Percentiles rank a stretch among this genome's conserved stretches.
These are phyloP conservation scores for Mellilla xanthometata DNA, from an alignment of 2,888 invertebrate species.

Conservation along the genomic window DNA sequence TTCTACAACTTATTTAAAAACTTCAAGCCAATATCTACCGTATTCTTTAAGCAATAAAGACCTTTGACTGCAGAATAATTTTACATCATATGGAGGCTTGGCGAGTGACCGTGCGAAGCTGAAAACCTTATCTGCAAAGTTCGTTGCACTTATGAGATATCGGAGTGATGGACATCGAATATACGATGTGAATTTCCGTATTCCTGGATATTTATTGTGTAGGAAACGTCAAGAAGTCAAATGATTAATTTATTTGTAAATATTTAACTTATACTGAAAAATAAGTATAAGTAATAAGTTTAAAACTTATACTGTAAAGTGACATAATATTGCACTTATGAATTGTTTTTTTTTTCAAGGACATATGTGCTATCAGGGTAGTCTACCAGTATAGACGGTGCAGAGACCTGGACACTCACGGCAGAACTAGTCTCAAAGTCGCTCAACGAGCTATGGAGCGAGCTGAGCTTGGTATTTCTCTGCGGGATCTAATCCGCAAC, in stretches of 20 bases:
- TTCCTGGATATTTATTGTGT: neutral
- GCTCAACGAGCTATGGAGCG: too few relatives aligned
- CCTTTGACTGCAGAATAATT: too few relatives aligned
- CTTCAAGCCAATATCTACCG: neutral
- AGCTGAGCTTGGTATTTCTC: too few relatives aligned
- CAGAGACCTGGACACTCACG: too few relatives aligned
- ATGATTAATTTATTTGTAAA: neutral
- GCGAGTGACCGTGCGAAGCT: neutral
- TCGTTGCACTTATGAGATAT: conserved; percentile 17
- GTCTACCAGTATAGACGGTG: too few relatives aligned
- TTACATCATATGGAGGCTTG: neutral
- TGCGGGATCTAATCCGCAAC: too few relatives aligned
- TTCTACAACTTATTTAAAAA: neutral
- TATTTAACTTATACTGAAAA: neutral
- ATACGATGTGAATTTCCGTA: conserved; percentile 1
- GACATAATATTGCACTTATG: too few relatives aligned
- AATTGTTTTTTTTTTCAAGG: too few relatives aligned
- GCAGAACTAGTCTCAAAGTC: too few relatives aligned
- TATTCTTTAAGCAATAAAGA: neutral
- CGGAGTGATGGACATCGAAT: conserved; percentile 8
- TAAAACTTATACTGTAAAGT: too few relatives aligned
- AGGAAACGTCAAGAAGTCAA: neutral
- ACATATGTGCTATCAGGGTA: too few relatives aligned
- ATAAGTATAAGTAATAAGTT: too few relatives aligned
- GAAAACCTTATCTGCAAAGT: conserved; percentile 15